Base-by-base conservation (phyloP, 2,888 invertebrate genomes). In the Rotaria macrura region DNA sequence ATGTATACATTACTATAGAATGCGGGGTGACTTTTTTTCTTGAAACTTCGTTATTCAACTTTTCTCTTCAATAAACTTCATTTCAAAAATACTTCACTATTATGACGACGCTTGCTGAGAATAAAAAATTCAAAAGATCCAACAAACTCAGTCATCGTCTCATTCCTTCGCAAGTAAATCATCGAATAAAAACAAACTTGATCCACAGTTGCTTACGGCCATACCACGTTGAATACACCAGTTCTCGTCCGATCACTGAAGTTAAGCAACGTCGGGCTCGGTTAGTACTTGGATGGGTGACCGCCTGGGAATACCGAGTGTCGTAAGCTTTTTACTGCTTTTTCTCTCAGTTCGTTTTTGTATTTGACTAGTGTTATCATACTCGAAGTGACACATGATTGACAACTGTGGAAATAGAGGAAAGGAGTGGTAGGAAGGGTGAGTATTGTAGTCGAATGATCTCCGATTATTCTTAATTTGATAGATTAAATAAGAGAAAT, bases 301-400 rank as follows among this genome's bases (percentile, higher is more conserved):
- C 65, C 34, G 65, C 65, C 65, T 29, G 29, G 65, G 65, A 65
- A 65, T 65, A 65, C 65, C 65, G 65, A 65, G 65, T 65, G 65
- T 65, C 29, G 65, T 65, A 65, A 29, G 65, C 65, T 34, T 65
- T 65, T 65, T 65, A 34, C n/a, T 12, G 6, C 47, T 47, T 47
- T 47, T 47, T 47, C 12, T 47, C n/a, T n/a, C 17, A 9, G 4
- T 49, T 5, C 5, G 10, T 43, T 7, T 43, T 7, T 10, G 10
- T 43, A 43, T 10, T 7, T 43, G 43, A 43, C 10, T 5, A 7
- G 10, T 43, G 43, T 43, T 43, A 43, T 43, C 6, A 5, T 7
- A 10, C 10, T 43, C 10, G 6, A 43, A 43, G 10, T 7, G 43
- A 43, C 10, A 7, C 10, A 7, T 10, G 5, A 10, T 7, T 7